A percentile compares a stretch with the other conserved stretches of the same genome.
These are phyloP conservation scores for Machimus rusticus DNA, from an alignment of 2,888 invertebrate genomes.

Conservation along the genomic window DNA sequence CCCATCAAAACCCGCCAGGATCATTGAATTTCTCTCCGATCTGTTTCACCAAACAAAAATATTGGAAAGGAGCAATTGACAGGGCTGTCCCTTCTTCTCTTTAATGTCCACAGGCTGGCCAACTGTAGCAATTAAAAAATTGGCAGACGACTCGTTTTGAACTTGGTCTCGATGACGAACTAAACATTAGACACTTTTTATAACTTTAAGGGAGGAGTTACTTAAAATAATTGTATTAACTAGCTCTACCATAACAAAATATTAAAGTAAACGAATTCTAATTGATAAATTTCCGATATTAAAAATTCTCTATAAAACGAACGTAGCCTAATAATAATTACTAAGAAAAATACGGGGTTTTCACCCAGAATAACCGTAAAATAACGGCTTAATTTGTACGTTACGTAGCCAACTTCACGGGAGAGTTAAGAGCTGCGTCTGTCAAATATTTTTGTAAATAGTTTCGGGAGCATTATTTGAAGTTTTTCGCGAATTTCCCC, in stretches of 20 bases:
- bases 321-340: neutral
- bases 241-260: neutral
- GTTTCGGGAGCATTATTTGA: neutral
- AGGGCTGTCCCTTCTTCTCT: conserved; percentile 25
- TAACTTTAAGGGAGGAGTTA: neutral
- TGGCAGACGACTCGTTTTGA: neutral
- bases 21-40: conserved; percentile 38
- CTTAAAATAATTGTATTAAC: neutral
- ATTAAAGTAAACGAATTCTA: neutral
- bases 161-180: neutral
- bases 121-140: neutral
- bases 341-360: neutral
- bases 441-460: conserved; percentile 27
- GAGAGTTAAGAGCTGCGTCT: neutral
- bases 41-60: conserved; percentile 29
- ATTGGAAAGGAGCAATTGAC: conserved; percentile 24
- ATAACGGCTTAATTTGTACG: neutral
- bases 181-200: neutral
- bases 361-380: neutral
- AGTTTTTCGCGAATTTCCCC: neutral
- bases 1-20: conserved; percentile 46
- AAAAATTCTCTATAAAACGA: neutral
- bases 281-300: neutral
- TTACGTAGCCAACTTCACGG: neutral
- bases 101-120: neutral